Evolutionary conservation across 2,113 vertebrate species (phyloP), one percentile per base, ranked within the genome.

Genomic region (Nesogale talazaci): DNA sequence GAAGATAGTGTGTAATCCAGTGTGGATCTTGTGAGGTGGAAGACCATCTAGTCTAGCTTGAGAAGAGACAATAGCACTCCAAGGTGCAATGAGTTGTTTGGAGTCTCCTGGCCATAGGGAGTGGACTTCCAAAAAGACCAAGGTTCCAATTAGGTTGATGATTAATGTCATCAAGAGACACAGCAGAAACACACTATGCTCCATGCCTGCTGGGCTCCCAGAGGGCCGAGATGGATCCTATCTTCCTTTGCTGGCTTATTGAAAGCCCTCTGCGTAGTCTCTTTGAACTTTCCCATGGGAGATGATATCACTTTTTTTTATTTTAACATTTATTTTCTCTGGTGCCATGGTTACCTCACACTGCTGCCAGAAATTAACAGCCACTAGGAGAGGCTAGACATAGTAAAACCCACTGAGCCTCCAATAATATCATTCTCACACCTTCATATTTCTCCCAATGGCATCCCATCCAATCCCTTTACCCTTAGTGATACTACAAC

Each of bases 301-400:
- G 23, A 79, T 63, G 67, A n/a, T 27, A 3, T 46, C 23, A 6
- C 83, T 92, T 91, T 77, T 77, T 76, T 57, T 81, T 82, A 56
- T 79, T 56, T 61, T 83, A 70, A 63, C 9, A 57, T 57, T 88
- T 74, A 77, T 90, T 75, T 90, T 88, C 61, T 87, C 23, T 80
- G 52, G 19, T 79, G 52, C 6, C 56, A 8, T 67, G 9, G 31
- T 59, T 17, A 23, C 46, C 4, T 34, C 19, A 36, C 67, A 63
- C 29, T 76, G 61, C 65, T 74, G 92, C 90, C 78, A 63, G 6
- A 88, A 77, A 84, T 59, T 27, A 89, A 75, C 9, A 77, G 36
- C 29, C 77, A 88, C 57, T 11, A 23, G 52, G 69, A 25, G 19
- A 78, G 20, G 20, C 80, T 69, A 2, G 61, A 93, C 59, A 4